Conservation (phyloP, 2,113 vertebrate genomes). For the Asarcornis scutulata region DNA sequence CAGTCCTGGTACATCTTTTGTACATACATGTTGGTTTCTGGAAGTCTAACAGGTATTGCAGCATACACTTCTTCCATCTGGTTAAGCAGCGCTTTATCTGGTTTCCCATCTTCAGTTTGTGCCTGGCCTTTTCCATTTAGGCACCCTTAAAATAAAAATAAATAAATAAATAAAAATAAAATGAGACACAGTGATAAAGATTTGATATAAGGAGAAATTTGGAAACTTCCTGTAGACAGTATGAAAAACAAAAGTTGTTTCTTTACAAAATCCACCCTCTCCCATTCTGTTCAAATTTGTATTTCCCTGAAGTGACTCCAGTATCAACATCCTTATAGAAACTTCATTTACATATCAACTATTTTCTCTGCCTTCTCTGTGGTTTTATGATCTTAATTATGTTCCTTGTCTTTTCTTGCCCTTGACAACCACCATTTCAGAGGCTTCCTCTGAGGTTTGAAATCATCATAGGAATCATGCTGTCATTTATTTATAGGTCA, state of each 20-base stretch:
- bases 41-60: constrained; percentile 82
- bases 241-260: too few species aligned
- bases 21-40: constrained; percentile 79
- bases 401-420: not conserved
- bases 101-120: constrained; percentile 75
- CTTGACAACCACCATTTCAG: constrained; percentile 31
- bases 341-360: not conserved
- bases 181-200: not conserved
- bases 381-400: constrained; percentile 7
- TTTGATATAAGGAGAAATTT: not conserved
- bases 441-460: not conserved
- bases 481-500: not conserved
- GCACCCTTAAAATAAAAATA: constrained; percentile 80
- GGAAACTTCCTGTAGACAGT: too few species aligned
- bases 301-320: not conserved
- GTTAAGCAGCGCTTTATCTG: constrained; percentile 83
- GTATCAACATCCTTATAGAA: not conserved
- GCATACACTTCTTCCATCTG: constrained; percentile 91
- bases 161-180: not conserved
- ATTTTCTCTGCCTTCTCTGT: not conserved
- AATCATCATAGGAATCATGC: not conserved
- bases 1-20: constrained; percentile 90
- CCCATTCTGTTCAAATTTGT: not conserved
- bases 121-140: constrained; percentile 89
- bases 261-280: not conserved